Evolutionary conservation across 2,888 invertebrate species (phyloP), one percentile per base, ranked within the genome.

Genomic region (Hymenopus coronatus): DNA sequence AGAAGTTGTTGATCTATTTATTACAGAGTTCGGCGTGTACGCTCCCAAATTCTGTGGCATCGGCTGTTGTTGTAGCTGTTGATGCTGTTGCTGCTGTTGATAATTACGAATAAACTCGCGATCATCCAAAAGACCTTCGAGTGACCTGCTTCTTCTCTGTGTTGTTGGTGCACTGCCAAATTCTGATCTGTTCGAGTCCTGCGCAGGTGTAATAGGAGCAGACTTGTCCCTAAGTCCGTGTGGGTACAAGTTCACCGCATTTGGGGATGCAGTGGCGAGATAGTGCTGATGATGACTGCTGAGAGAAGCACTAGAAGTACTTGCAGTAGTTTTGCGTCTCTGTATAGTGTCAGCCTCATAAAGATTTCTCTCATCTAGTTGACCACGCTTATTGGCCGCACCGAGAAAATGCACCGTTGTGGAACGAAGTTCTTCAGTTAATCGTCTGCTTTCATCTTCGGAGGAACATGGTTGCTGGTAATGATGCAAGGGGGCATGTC

Each of bases 301-400:
- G 2, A 33, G 82, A n/a, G 33, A 33, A 82, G n/a, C 28, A 70
- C 12, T 46, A 70, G 33, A n/a, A 20, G 33, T 9, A 6, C 30
- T 28, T 14, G 40, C 81, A 28, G 54, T 83, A 15, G 83, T 28
- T 82, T 90, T 95, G 28, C 95, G 94, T 89, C 94, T 93, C 91
- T 95, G 95, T 30, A 96, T 93, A 20, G 95, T 95, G 89, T 96
- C 94, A 0, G 96, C 95, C 92, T 96, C 96, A 91, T 96, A 96
- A 91, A 96, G 95, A 92, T 96, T 96, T 92, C 96, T 95, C 91
- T 96, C 94, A 91, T 96, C 96, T 88, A 96, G 96, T 14, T 92
- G 91, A 0, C 92, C 93, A 25, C 91, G 92, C 88, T 93, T 93
- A 85, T 92, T 92, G 46, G 93, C 92, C 0, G 92, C 92, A 27